phyloP scores from a whole-genome alignment of 2,113 vertebrate genomes.

The Ovis canadensis region DNA sequence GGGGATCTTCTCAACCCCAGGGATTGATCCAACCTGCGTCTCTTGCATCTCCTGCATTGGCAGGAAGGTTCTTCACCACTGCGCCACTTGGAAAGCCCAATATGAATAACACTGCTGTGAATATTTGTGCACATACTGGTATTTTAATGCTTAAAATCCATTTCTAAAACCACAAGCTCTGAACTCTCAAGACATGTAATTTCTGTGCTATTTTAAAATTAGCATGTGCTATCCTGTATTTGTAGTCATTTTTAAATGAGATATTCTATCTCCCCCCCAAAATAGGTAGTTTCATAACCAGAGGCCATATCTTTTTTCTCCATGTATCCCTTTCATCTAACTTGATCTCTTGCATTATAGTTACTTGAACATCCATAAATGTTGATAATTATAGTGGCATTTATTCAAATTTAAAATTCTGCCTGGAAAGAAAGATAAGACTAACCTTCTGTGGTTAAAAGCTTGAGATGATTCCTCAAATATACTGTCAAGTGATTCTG shows the following conservation, averaged over 20 bases:
- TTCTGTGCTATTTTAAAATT: background rate
- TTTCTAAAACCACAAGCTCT: background rate
- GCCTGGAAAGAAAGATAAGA: background rate
- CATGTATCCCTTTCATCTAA: background rate
- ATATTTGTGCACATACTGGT: background rate
- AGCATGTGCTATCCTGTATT: background rate
- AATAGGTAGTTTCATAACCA: background rate
- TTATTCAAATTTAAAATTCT: background rate
- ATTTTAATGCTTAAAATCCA: background rate
- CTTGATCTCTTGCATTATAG: background rate
- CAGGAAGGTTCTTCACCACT: background rate
- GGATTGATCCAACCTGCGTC: background rate
- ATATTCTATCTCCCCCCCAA: background rate
- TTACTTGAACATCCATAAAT: background rate
- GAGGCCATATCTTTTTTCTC: background rate
- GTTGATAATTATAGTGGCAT: background rate
- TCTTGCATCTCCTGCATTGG: background rate
- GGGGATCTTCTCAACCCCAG: background rate
- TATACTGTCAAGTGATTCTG: background rate
- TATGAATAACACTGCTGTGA: background rate
- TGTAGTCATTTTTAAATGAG: background rate
- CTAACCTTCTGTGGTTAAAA: background rate
- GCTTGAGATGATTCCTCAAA: background rate
- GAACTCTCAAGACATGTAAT: background rate
- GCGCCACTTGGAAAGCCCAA: background rate